These are phyloP conservation scores for Lepetodrilus schrolli DNA, from an alignment of 2,888 invertebrate species.

Conservation along the genomic window DNA sequence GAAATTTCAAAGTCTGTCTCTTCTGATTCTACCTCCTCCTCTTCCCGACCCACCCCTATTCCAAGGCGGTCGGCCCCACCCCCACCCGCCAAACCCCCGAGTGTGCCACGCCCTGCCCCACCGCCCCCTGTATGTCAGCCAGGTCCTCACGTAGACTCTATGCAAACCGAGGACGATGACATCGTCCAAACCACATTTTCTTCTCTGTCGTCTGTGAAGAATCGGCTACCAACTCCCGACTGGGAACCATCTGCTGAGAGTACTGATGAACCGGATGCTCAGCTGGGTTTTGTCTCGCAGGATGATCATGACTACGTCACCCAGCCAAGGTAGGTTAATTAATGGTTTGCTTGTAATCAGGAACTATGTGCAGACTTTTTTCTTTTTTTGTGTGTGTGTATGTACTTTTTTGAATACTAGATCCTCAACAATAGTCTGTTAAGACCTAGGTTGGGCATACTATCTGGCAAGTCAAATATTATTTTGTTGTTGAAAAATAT, in stretches of 20 bases:
- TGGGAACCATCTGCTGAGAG: neutral
- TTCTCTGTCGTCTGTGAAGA: neutral
- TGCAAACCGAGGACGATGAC: slow-evolving; percentile 21
- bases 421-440: neutral
- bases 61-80: slow-evolving; percentile 23
- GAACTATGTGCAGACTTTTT: neutral
- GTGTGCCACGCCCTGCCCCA: slow-evolving; percentile 29
- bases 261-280: neutral
- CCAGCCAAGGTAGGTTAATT: neutral
- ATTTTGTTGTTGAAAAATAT: too few relatives aligned
- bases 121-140: slow-evolving; percentile 40
- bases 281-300: neutral
- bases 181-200: neutral
- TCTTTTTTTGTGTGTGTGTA: neutral
- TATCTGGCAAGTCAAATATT: neutral
- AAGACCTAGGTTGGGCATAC: neutral
- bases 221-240: slow-evolving; percentile 1
- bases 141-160: neutral
- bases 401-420: neutral
- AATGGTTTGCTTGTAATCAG: neutral
- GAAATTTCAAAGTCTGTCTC: neutral
- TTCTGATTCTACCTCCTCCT: slow-evolving; percentile 4
- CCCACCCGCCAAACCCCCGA: slow-evolving; percentile 18
- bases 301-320: neutral
- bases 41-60: slow-evolving; percentile 14